Conservation (phyloP, 2,888 invertebrate species). For the Aphidius colemani region DNA sequence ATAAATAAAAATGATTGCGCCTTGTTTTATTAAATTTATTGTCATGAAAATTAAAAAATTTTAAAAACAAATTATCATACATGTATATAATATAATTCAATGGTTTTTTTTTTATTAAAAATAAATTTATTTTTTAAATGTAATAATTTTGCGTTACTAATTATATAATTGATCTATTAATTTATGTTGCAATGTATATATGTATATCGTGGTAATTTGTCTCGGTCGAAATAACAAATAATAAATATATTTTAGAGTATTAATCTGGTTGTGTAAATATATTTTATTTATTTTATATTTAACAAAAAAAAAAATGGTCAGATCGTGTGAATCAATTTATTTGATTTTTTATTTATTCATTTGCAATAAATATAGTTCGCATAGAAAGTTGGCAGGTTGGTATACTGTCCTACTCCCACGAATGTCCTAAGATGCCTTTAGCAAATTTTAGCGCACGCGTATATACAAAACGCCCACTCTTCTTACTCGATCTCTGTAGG, state of each 20-base stretch:
- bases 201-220: neutral
- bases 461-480: conserved; percentile 24
- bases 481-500: conserved; percentile 38
- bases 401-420: conserved; percentile 31
- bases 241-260: neutral
- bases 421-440: conserved; percentile 30
- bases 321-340: conserved; percentile 19
- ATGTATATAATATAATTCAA: neutral
- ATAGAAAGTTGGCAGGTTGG: conserved; percentile 28
- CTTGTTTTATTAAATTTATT: conserved; percentile 26
- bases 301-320: neutral
- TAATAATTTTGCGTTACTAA: neutral
- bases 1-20: neutral
- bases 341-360: neutral
- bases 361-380: conserved; percentile 22
- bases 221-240: neutral
- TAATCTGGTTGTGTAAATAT: no score
- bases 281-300: no score
- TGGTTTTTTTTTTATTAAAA: no score
- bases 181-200: neutral
- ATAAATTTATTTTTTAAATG: neutral
- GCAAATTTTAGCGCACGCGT: neutral
- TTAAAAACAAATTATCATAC: neutral
- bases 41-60: conserved; percentile 13
- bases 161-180: neutral